These are phyloP conservation scores for Helostoma temminkii DNA, from an alignment of 2,797 vertebrate genomes.

Conservation along the genomic window DNA sequence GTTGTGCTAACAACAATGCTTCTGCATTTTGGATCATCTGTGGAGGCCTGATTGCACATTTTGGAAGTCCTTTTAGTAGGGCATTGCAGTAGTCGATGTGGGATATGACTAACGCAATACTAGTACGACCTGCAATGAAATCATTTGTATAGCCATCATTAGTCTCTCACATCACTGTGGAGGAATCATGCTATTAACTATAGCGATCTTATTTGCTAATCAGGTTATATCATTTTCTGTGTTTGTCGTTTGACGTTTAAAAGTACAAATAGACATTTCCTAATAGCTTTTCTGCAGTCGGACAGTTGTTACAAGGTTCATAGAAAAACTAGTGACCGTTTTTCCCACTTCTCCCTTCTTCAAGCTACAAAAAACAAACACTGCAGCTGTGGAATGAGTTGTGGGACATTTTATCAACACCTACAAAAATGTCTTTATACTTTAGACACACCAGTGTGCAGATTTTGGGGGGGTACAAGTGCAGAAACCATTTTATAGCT, in stretches of 20 bases:
- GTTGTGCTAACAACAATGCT: too few relatives aligned
- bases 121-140: too few relatives aligned
- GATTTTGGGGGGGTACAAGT: too few relatives aligned
- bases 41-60: too few relatives aligned
- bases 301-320: neutral
- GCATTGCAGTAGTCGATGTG: too few relatives aligned
- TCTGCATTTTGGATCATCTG: too few relatives aligned
- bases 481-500: too few relatives aligned
- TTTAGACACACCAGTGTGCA: too few relatives aligned
- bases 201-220: constrained; percentile 3
- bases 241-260: constrained; percentile 16
- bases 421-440: constrained; percentile 4
- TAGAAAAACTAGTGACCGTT: constrained; percentile 24
- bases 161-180: too few relatives aligned
- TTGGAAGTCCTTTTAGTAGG: too few relatives aligned
- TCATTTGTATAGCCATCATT: too few relatives aligned
- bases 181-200: neutral
- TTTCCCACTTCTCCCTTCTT: constrained; percentile 22
- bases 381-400: constrained; percentile 16
- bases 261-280: constrained; percentile 9
- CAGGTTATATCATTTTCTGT: neutral
- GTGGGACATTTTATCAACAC: constrained; percentile 13
- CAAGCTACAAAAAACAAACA: constrained; percentile 26
- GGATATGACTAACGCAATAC: too few relatives aligned
- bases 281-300: neutral